These are phyloP conservation scores for Procambarus virginalis DNA, from an alignment of 1,140 invertebrate species.

Conservation along the genomic window DNA sequence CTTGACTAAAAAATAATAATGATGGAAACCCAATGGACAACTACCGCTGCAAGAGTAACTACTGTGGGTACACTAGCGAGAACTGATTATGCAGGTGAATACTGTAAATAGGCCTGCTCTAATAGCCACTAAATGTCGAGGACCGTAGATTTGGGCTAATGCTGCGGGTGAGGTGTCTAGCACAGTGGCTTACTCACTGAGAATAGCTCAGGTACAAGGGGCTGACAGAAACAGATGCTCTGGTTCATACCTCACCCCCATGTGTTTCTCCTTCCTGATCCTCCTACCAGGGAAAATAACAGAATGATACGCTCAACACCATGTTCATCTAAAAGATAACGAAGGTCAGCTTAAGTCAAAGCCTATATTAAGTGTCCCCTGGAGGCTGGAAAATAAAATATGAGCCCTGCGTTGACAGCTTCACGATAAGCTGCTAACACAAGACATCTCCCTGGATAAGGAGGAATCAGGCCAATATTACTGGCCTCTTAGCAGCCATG, in stretches of 20 bases:
- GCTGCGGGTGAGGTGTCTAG: slow-evolving; percentile 69
- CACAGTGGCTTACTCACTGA: slow-evolving; percentile 70
- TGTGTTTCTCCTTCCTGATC: slow-evolving; percentile 70
- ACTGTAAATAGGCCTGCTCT: slow-evolving; percentile 70
- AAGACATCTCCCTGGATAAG: slow-evolving; percentile 46
- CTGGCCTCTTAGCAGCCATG: slow-evolving; percentile 34
- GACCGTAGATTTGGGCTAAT: slow-evolving; percentile 69
- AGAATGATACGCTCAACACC: slow-evolving; percentile 70
- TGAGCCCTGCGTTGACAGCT: slow-evolving; percentile 52
- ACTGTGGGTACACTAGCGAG: slow-evolving; percentile 69
- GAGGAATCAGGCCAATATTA: slow-evolving; percentile 55
- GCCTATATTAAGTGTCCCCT: slow-evolving; percentile 54
- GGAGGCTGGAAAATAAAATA: slow-evolving; percentile 63
- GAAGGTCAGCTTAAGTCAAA: slow-evolving; percentile 61
- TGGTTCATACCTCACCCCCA: slow-evolving; percentile 71
- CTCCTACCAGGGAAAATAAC: slow-evolving; percentile 71
- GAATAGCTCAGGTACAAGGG: slow-evolving; percentile 69
- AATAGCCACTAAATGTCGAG: slow-evolving; percentile 69
- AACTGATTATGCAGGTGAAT: slow-evolving; percentile 70
- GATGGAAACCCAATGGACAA: slow-evolving; percentile 70
- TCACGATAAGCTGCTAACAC: slow-evolving; percentile 44
- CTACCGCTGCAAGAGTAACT: slow-evolving; percentile 69
- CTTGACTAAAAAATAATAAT: slow-evolving; percentile 69
- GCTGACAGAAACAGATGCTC: slow-evolving; percentile 68
- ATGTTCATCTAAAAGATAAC: slow-evolving; percentile 64